Base-by-base conservation (phyloP, 2,113 vertebrate species). In the Seriola dumerili region DNA sequence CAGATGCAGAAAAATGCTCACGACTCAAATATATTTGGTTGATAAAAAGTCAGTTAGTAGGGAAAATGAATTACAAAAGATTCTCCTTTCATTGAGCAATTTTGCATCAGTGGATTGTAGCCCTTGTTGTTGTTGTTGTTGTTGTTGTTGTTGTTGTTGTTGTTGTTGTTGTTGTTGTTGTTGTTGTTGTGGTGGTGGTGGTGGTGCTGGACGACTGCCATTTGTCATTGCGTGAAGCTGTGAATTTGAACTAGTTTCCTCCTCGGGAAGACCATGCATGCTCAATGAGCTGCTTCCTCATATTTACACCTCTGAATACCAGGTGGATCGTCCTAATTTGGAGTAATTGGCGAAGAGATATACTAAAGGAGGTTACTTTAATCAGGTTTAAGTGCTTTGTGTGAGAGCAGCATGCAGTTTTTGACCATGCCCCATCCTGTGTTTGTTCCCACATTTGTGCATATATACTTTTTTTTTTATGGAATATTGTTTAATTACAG, bases 151-250 rank as follows among this genome's bases (percentile, higher is more conserved):
- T 55, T 16, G 23, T 65, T 52, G 21, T 46, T 63, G 38, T 66
- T 50, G 14, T 50, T 19, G 48, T 12, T 69, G 55, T 29, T 62
- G 46, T 55, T 16, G 23, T 65, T 52, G 21, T 46, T 63, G 38
- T 66, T 50, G 14, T 50, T 19, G 48, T 50, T 29, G 29, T n/a
- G n/a, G n/a, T n/a, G n/a, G n/a, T n/a, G n/a, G n/a, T n/a, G n/a
- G n/a, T n/a, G n/a, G n/a, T 50, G n/a, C 11, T 73, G 62, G 58
- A 50, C 0, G 9, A 5, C 48, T 58, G 32, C 58, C 58, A 19
- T 70, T 64, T 81, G 29, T 69, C 23, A 73, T 8, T 34, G 13
- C 52, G 16, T 29, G 19, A 68, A 63, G 63, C 21, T 73, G 10
- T 34, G 23, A 68, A 70, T 78, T 32, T 65, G 3, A 72, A 38